Evolutionary conservation across 2,888 invertebrate species (phyloP).

Genomic region (Phaedon cochleariae): DNA sequence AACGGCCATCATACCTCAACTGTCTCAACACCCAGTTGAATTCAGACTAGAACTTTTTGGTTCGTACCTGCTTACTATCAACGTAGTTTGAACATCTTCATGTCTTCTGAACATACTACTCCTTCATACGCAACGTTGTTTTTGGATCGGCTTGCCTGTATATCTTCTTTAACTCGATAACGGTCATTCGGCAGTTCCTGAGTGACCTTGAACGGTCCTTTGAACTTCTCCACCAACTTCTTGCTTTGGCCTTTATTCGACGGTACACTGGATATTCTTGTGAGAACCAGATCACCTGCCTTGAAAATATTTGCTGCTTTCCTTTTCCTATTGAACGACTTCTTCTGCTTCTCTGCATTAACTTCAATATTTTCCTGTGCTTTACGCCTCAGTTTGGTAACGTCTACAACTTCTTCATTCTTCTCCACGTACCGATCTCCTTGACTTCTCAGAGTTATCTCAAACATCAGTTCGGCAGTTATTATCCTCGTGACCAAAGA

Average conservation of each 20-base stretch:
- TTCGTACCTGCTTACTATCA: background rate
- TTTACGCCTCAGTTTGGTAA: background rate
- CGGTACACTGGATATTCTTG: constrained; percentile 4
- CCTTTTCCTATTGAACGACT: constrained; percentile 6
- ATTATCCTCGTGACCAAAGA: constrained; percentile 5
- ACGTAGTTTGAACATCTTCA: too few relatives aligned
- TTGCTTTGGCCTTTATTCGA: constrained; percentile 5
- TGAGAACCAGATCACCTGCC: background rate
- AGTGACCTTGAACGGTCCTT: background rate
- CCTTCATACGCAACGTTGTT: background rate
- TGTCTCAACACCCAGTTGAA: background rate
- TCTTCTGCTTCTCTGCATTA: background rate
- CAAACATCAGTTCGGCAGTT: constrained; percentile 12
- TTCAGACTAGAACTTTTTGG: too few relatives aligned
- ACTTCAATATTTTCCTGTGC: constrained; percentile 1
- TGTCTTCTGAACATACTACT: background rate
- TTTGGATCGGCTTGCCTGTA: background rate
- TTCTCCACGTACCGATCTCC: too few relatives aligned
- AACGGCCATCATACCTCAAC: background rate
- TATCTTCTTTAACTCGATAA: background rate
- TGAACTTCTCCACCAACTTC: constrained; percentile 4
- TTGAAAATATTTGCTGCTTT: constrained; percentile 6
- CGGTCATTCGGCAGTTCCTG: background rate
- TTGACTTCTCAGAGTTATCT: too few relatives aligned
- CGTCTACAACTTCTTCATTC: too few relatives aligned